Evolutionary conservation across 2,797 vertebrate species (phyloP), one percentile per base, ranked within the genome.

Genomic region (Emys orbicularis): DNA sequence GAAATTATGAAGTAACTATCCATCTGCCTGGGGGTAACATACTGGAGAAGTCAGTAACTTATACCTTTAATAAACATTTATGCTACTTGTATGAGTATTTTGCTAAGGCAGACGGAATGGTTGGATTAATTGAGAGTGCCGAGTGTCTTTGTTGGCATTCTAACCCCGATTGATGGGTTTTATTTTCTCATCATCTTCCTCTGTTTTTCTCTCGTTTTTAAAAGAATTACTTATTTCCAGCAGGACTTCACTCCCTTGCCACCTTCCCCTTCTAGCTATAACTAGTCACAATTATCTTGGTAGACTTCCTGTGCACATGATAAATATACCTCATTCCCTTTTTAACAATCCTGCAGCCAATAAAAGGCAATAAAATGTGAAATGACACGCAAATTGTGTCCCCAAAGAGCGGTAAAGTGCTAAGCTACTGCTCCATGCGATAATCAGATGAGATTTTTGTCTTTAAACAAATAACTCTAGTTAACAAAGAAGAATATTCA

Each of bases 351-450:
- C 93, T 41, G n/a, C 89, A 61, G 94, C 94, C 83, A 89, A 93
- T 95, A 94, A 95, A 96, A 96, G 89, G 94, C 96, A 96, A 96
- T 96, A 96, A 92, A 94, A 95, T 25, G 59, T 27, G 29, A 90
- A 96, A 85, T 5, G 41, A 93, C 81, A 81, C 12, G 12, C 95
- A 94, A 95, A 94, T 85, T 47, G 96, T 85, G 13, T 98, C 98
- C 97, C 97, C 41, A 11, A 96, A 97, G 98, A 97, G 92, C 47
- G 0, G 1, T 94, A 85, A 94, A 96, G 88, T 3, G 41, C 97
- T 72, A 21, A 85, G 90, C 83, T 57, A 86, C 65, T 19, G 90
- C 88, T 81, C 61, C 85, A 1, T 47, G 90, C 3, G 37, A 84
- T 72, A 85, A 94, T 87, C 81, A 2, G 86, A 88, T 57, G 93